These are phyloP conservation scores for Epinotia bilunana DNA, from an alignment of 2,888 invertebrate genomes.

Conservation along the genomic window DNA sequence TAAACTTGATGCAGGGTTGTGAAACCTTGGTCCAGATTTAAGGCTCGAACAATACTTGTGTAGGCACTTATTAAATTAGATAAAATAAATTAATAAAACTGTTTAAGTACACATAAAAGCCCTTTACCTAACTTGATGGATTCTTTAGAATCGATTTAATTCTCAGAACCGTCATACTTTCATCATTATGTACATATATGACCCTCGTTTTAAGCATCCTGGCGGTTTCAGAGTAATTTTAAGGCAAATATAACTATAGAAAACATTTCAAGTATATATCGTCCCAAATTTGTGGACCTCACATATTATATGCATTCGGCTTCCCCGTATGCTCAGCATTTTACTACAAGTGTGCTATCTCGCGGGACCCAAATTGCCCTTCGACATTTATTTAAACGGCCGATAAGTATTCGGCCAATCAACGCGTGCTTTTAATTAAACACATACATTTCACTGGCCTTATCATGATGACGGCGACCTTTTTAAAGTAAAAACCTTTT, in stretches of 20 bases:
- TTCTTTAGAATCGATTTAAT: too few relatives aligned
- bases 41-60: background rate
- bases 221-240: too few relatives aligned
- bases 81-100: too few relatives aligned
- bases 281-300: too few relatives aligned
- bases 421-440: slow-evolving; percentile 51
- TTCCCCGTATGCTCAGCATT: slow-evolving; percentile 19
- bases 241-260: too few relatives aligned
- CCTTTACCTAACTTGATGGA: too few relatives aligned
- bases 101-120: too few relatives aligned
- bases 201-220: too few relatives aligned
- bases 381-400: slow-evolving; percentile 46
- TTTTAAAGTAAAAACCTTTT: slow-evolving; percentile 58
- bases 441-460: slow-evolving; percentile 56
- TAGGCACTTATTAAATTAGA: too few relatives aligned
- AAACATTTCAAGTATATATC: too few relatives aligned
- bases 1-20: slow-evolving; percentile 9
- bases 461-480: slow-evolving; percentile 61
- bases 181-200: too few relatives aligned
- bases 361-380: slow-evolving; percentile 37
- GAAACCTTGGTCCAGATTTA: slow-evolving; percentile 16
- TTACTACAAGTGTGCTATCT: slow-evolving; percentile 48
- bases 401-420: slow-evolving; percentile 49
- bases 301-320: background rate
- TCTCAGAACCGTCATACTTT: too few relatives aligned